These are phyloP conservation scores for Graptemys geographica DNA, from an alignment of 2,797 vertebrate genomes.

Conservation along the genomic window DNA sequence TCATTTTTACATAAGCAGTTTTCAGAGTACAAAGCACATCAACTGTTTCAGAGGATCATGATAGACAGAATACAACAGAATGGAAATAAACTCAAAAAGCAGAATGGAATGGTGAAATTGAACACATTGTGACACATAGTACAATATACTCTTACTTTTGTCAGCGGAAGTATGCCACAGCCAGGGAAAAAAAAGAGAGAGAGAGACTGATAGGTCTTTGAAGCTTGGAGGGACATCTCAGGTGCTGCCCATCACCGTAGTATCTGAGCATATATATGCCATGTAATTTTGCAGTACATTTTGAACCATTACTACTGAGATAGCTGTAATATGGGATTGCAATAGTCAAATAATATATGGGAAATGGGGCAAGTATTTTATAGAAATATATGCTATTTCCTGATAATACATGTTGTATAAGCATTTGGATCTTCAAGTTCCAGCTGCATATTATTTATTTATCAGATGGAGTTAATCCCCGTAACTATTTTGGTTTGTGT, in stretches of 20 bases:
- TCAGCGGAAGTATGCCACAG: neutral
- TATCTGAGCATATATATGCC: neutral
- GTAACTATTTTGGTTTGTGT: neutral
- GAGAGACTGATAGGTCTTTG: neutral
- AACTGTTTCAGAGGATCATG: neutral
- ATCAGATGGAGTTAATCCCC: neutral
- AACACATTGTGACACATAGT: neutral
- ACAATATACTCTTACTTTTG: neutral
- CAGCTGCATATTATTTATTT: neutral
- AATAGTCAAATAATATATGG: neutral
- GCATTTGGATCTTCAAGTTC: neutral
- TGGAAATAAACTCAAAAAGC: neutral
- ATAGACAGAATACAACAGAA: neutral
- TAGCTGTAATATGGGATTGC: neutral
- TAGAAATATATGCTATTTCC: neutral
- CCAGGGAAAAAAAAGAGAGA: neutral
- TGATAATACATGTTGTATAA: neutral
- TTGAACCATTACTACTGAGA: neutral
- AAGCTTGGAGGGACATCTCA: neutral
- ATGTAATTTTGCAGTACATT: neutral
- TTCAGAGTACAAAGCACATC: neutral
- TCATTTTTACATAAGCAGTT: neutral
- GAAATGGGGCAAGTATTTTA: neutral
- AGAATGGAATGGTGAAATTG: neutral
- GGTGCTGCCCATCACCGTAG: neutral